A percentile compares a stretch with the other conserved stretches of the same genome.
Conservation (phyloP, 1,140 invertebrate genomes). For the Drosophila bipectinata region DNA sequence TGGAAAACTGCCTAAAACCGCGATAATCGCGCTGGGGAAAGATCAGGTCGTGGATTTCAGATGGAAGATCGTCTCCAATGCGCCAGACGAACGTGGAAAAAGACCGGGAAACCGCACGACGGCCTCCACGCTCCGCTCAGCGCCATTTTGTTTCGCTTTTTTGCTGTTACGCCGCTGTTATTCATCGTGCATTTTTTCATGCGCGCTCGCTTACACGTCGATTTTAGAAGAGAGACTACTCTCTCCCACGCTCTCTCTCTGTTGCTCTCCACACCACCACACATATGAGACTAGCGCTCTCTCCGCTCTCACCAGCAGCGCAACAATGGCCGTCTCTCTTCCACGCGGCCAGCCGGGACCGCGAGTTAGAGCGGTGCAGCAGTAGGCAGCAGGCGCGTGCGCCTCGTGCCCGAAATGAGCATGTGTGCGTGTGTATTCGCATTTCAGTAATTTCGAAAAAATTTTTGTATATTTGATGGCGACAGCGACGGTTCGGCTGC, state of each 20-base stretch:
- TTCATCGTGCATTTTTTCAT: conserved; percentile 13
- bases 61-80: neutral
- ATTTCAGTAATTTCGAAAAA: conserved; percentile 80
- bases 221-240: neutral
- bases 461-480: conserved; percentile 83
- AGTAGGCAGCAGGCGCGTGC: conserved; percentile 28
- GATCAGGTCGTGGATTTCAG: neutral
- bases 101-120: conserved; percentile 17
- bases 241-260: conserved; percentile 13
- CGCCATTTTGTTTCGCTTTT: conserved; percentile 36
- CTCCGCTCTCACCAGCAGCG: neutral
- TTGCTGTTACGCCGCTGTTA: conserved; percentile 24
- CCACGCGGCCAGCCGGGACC: neutral
- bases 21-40: neutral
- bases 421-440: conserved; percentile 73
- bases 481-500: conserved; percentile 64
- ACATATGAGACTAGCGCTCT: conserved; percentile 8
- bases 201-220: conserved; percentile 22
- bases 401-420: conserved; percentile 21
- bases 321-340: conserved; percentile 8
- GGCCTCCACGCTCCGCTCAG: conserved; percentile 26
- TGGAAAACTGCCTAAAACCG: neutral
- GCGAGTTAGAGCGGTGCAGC: conserved; percentile 13
- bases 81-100: neutral
- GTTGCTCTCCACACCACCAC: conserved; percentile 17